These are phyloP conservation scores for Enteromius thamalakanensis DNA, from an alignment of 2,797 vertebrate genomes.

Conservation along the genomic window DNA sequence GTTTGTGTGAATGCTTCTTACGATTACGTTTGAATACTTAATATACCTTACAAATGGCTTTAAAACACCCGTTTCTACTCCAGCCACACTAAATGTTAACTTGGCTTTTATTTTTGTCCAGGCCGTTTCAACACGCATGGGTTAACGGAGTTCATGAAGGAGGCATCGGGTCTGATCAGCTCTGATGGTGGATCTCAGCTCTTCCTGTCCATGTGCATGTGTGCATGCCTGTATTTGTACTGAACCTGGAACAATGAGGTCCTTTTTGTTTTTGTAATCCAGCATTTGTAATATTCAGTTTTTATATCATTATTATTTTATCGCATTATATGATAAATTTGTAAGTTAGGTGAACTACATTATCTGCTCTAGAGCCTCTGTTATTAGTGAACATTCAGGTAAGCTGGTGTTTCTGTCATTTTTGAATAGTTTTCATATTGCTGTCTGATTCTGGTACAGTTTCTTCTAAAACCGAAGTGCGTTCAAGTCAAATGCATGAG, in stretches of 20 bases:
- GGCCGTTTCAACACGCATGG: constrained; percentile 60
- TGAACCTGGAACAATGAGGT: constrained; percentile 9
- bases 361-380: constrained; percentile 9
- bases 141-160: constrained; percentile 53
- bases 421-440: neutral
- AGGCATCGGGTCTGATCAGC: neutral
- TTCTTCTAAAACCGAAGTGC: constrained; percentile 35
- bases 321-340: constrained; percentile 1
- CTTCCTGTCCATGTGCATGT: constrained; percentile 45
- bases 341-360: neutral
- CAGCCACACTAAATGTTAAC: constrained; percentile 2
- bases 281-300: neutral
- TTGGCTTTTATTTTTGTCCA: constrained; percentile 48
- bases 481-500: neutral
- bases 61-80: neutral
- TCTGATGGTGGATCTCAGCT: neutral
- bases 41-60: neutral
- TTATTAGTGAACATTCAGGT: neutral
- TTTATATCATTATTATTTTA: constrained; percentile 30
- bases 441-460: neutral
- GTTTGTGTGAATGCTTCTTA: too few species aligned
- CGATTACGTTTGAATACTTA: too few species aligned
- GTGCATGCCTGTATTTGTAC: constrained; percentile 22
- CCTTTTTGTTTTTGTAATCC: constrained; percentile 20
- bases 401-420: neutral